Base-by-base conservation (phyloP, 2,888 invertebrate genomes). In the Acronicta leporina region DNA sequence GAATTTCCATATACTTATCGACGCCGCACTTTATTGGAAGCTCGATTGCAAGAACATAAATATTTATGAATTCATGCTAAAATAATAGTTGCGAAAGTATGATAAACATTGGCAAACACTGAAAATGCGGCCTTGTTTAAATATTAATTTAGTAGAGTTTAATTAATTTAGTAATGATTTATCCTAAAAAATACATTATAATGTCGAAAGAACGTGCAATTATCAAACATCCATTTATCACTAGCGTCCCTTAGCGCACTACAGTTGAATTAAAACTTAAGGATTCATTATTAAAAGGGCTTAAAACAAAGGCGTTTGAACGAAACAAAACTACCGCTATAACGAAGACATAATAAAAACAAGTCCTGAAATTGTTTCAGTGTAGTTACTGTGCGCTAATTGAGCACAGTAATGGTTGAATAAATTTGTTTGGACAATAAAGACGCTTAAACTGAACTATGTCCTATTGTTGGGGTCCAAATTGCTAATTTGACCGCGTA, bases 401-500 rank as follows among this genome's bases (percentile, higher is more conserved):
- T 89, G 88, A 87, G 88, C 85, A 75, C 83, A 83, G 85, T 88
- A 88, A 89, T 88, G 87, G 91, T 87, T 87, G 87, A 89, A 90
- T 90, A 89, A 91, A 91, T 90, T 92, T 90, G 89, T 91, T 90
- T 87, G 85, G 84, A 87, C 89, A 88, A 90, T 92, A 91, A 92
- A 90, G 91, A 90, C 87, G 87, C 86, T 90, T 89, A 87, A 90
- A 89, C 89, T 90, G 88, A 91, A 93, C 92, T 92, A 90, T 90
- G 89, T 87, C 86, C 90, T 90, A 89, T 91, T 92, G 91, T 90
- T 86, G 81, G 85, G 88, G 87, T 88, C 88, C 89, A 92, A 93
- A 91, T 90, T 87, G 91, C 92, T 94, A 94, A 93, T 94, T 94
- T 93, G 92, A 91, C 92, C 92, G 90, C 91, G 85, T 87, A 91